A percentile compares a stretch with the other conserved stretches of the same genome.
Conservation (phyloP, 2,888 invertebrate genomes). For the Microctonus brassicae region DNA sequence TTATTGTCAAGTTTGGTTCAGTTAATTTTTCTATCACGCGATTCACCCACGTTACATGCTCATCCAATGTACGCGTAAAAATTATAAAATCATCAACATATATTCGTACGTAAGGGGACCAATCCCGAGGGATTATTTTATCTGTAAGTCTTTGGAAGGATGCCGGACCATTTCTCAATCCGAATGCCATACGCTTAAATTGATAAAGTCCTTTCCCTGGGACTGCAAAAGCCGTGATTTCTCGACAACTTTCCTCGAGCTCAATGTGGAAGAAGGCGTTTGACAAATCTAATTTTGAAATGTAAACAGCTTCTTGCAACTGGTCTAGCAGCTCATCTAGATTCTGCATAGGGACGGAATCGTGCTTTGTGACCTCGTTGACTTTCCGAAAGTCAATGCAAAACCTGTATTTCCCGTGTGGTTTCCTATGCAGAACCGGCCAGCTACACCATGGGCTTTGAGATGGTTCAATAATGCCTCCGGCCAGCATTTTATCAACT, state of each 20-base stretch:
- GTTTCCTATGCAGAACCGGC: slow-evolving; percentile 50
- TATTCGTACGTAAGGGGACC: too few relatives aligned
- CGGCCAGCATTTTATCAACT: slow-evolving; percentile 46
- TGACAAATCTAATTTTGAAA: too few relatives aligned
- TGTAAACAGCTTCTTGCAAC: too few relatives aligned
- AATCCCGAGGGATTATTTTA: neutral
- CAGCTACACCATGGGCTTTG: slow-evolving; percentile 50
- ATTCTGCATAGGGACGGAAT: too few relatives aligned
- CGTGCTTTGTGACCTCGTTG: too few relatives aligned
- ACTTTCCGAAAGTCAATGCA: too few relatives aligned
- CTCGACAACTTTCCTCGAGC: too few relatives aligned
- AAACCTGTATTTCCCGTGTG: slow-evolving; percentile 50
- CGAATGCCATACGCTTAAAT: neutral
- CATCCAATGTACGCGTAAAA: neutral
- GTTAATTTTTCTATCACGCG: neutral
- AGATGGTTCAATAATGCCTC: slow-evolving; percentile 47
- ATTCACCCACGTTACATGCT: neutral
- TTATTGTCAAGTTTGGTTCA: neutral
- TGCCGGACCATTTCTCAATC: neutral
- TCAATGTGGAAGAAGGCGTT: too few relatives aligned
- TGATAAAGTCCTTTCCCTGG: neutral
- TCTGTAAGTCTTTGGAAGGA: neutral
- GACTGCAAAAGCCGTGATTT: too few relatives aligned
- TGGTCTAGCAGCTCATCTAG: too few relatives aligned
- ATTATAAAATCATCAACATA: neutral